A percentile compares a stretch with the other conserved stretches of the same genome.
Evolutionary conservation across 2,113 vertebrate genomes (phyloP).

Genomic region (Aptenodytes patagonicus): DNA sequence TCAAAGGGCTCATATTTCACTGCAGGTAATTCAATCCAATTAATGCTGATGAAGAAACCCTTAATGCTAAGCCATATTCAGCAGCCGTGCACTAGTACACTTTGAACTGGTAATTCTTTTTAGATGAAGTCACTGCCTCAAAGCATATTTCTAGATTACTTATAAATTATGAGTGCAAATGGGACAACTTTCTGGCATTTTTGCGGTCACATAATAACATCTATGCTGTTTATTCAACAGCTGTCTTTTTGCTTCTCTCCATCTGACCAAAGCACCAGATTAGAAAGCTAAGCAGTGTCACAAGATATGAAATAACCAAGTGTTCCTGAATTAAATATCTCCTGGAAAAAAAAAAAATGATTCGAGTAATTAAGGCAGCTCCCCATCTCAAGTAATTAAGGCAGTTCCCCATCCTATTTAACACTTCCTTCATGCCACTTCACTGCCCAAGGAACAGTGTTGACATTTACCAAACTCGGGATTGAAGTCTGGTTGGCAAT

Average conservation of each 20-base stretch:
- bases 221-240: neutral
- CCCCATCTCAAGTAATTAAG: neutral
- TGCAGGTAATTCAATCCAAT: constrained; percentile 46
- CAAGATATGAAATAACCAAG: neutral
- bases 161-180: constrained; percentile 29
- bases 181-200: constrained; percentile 16
- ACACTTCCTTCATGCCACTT: neutral
- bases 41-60: constrained; percentile 26
- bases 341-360: neutral
- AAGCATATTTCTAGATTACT: constrained; percentile 33
- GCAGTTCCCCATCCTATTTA: constrained; percentile 2
- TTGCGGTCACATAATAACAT: neutral
- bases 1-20: neutral
- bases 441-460: neutral
- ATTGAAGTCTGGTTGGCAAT: constrained; percentile 19
- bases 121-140: constrained; percentile 22
- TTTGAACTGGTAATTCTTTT: constrained; percentile 28
- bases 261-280: neutral
- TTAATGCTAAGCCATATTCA: neutral
- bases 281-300: constrained; percentile 14
- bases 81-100: neutral
- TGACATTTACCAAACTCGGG: constrained; percentile 34
- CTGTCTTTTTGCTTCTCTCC: constrained; percentile 28
- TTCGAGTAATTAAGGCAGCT: neutral
- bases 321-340: neutral